A percentile compares a stretch with the other conserved stretches of the same genome.
phyloP scores from a whole-genome alignment of 1,140 invertebrate genomes.

The Psilanteris sp. region DNA sequence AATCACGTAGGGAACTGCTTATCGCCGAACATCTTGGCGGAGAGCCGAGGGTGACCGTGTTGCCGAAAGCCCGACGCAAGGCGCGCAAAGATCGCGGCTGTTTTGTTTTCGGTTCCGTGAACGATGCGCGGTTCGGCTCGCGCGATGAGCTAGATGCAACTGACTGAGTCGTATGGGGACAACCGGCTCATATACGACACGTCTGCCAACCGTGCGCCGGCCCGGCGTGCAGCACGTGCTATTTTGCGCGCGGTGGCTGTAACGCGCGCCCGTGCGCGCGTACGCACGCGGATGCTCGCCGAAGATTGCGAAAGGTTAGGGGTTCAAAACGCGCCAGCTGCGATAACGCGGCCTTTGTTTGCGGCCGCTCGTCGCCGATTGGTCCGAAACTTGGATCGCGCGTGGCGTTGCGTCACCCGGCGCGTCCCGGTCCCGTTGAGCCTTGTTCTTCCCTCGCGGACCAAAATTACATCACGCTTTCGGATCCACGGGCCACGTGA shows the following conservation, averaged over 20 bases:
- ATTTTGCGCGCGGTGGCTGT: conserved; percentile 4
- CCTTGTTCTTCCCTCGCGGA: too few relatives aligned
- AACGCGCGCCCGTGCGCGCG: conserved; percentile 40
- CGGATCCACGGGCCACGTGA: too few relatives aligned
- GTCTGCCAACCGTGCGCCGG: conserved; percentile 21
- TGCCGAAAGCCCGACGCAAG: too few relatives aligned
- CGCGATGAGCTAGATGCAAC: conserved; percentile 22
- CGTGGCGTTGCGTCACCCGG: too few relatives aligned
- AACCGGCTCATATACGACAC: conserved; percentile 39
- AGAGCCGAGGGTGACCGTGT: neutral
- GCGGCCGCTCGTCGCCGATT: too few relatives aligned
- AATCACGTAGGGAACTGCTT: conserved; percentile 52
- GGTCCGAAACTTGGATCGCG: too few relatives aligned
- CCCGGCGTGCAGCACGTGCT: conserved; percentile 46
- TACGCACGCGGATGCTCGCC: neutral
- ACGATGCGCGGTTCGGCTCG: neutral
- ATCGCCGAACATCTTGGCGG: conserved; percentile 41
- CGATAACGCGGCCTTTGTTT: too few relatives aligned
- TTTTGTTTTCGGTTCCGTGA: too few relatives aligned
- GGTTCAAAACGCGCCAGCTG: conserved; percentile 12
- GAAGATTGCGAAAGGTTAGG: conserved; percentile 51
- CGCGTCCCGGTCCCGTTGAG: too few relatives aligned
- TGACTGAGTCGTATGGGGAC: conserved; percentile 23
- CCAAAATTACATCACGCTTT: too few relatives aligned
- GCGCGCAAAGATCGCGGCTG: too few relatives aligned